Base-by-base conservation (phyloP, 2,113 vertebrate genomes). In the Myrmecobius fasciatus region DNA sequence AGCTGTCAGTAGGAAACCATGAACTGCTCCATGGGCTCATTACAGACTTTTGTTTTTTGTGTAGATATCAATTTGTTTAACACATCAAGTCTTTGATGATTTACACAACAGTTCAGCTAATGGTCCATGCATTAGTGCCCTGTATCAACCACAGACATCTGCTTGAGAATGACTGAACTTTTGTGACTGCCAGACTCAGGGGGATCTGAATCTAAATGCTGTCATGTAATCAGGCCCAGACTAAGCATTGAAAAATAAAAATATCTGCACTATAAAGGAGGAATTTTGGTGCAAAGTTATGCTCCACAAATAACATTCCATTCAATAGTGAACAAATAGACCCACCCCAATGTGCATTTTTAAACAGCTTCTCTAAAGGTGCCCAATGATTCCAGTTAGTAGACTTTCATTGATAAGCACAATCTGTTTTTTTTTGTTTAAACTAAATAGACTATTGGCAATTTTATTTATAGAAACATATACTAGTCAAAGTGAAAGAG, bases 1-100 rank as follows among this genome's bases (percentile, higher is more conserved):
- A 83, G 91, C 83, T 94, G 53, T 96, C 91, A 94, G 0, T 95
- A 96, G 91, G 94, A 97, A 94, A 94, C 89, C 95, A 90, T 93
- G 54, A n/a, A 94, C 83, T 92, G 95, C 92, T 97, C 52, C 75
- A 95, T 1, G 97, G 36, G 54, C 60, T 0, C 51, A 52, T 53
- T 95, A 52, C 93, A 75, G 90, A 48, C 54, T 96, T 94, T 95
- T 96, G 94, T 94, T 94, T 96, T 95, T 91, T 95, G 91, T 53
- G 96, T 43, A 89, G 92, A 83, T 95, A 98, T 96, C 93, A 97
- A 93, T 97, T 98, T 98, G 97, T 98, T 97, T 97, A 98, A 96
- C 95, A 92, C 60, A 95, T 89, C 94, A 96, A 97, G 91, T 90
- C 93, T 96, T 93, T 97, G 95, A 97, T 20, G 31, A 94, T 89